A percentile compares a stretch with the other conserved stretches of the same genome.
Conservation (phyloP, 2,888 invertebrate genomes). For the Rotaria sp. region DNA sequence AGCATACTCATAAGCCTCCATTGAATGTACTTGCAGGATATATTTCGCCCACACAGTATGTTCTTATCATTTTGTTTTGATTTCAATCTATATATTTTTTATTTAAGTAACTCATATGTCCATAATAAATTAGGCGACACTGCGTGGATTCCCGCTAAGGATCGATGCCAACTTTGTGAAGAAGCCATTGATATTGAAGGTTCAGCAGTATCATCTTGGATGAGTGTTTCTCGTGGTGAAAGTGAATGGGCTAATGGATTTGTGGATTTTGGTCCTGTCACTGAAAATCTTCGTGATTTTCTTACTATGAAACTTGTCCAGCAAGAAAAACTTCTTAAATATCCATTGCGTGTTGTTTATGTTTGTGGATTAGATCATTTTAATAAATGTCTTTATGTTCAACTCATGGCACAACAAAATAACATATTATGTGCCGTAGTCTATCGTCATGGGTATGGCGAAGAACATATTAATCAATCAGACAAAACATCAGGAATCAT, state of each 20-base stretch:
- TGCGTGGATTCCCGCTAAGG: not conserved
- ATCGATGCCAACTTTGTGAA: not conserved
- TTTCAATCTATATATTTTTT: not conserved
- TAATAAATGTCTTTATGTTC: not conserved
- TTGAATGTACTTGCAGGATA: not conserved
- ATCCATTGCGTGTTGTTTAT: not conserved
- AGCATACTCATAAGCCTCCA: not conserved
- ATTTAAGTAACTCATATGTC: not conserved
- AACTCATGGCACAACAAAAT: not conserved
- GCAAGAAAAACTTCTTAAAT: not conserved
- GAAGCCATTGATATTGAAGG: not conserved
- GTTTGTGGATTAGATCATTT: not conserved
- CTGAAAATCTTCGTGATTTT: not conserved
- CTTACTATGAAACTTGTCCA: not conserved
- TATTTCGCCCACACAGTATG: not conserved
- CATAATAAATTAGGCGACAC: not conserved
- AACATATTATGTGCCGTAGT: not conserved
- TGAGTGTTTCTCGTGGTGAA: not conserved
- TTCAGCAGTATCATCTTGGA: not conserved
- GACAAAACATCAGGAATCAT: not conserved
- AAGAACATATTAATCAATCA: not conserved
- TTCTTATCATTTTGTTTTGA: not conserved
- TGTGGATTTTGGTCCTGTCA: not conserved
- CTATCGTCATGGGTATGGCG: not conserved
- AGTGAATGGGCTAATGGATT: not conserved